Evolutionary conservation across 2,113 vertebrate species (phyloP).

Genomic region (Motacilla tschutschensis): DNA sequence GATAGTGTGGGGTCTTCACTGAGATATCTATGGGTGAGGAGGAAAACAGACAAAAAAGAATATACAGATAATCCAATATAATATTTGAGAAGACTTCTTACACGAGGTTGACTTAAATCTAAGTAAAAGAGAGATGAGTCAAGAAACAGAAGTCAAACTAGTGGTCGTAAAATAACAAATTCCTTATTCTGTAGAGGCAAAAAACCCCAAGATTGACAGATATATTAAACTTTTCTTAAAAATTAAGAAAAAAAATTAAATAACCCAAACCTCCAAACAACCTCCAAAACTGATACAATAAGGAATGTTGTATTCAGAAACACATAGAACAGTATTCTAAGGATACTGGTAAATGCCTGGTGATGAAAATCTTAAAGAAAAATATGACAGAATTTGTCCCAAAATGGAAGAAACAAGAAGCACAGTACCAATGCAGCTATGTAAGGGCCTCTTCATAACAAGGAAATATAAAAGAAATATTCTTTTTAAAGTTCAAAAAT

Average conservation of each 20-base stretch:
- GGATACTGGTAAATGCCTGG: neutral
- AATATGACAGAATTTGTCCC: neutral
- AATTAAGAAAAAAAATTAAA: neutral
- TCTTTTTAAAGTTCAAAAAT: neutral
- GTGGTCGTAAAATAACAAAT: neutral
- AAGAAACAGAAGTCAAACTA: neutral
- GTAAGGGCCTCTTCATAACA: neutral
- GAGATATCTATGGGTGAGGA: rapidly evolving
- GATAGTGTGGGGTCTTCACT: neutral
- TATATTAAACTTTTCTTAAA: neutral
- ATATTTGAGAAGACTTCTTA: neutral
- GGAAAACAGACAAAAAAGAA: neutral
- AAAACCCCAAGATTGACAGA: neutral
- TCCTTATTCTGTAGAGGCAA: neutral
- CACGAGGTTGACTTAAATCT: neutral
- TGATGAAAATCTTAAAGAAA: neutral
- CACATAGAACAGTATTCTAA: neutral
- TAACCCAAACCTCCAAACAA: neutral
- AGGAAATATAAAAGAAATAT: neutral
- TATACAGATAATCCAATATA: neutral
- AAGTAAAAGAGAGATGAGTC: neutral
- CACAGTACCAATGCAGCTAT: neutral
- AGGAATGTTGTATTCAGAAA: neutral
- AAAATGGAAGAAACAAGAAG: neutral
- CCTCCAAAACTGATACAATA: neutral